phyloP scores from a whole-genome alignment of 2,797 vertebrate genomes.

The Microctenopoma lineatum region DNA sequence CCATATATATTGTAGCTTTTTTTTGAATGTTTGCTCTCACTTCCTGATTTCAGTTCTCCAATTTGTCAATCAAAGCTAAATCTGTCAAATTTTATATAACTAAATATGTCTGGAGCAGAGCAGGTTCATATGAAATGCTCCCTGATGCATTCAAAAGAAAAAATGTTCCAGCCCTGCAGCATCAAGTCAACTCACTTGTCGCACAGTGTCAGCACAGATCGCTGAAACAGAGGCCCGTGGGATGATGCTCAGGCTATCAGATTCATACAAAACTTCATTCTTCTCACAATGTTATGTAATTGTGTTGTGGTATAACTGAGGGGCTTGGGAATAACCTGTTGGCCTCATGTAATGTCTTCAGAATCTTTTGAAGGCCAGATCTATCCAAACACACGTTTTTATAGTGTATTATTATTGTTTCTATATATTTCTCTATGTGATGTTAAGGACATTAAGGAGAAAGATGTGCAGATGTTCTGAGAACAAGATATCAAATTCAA shows the following conservation, averaged over 20 bases:
- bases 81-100: constrained; percentile 14
- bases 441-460: neutral
- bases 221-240: constrained; percentile 16
- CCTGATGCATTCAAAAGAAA: constrained; percentile 3
- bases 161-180: constrained; percentile 21
- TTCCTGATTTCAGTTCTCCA: neutral
- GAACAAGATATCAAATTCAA: neutral
- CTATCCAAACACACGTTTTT: neutral
- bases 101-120: neutral
- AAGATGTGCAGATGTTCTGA: neutral
- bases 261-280: constrained; percentile 28
- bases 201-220: constrained; percentile 32
- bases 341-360: constrained; percentile 18
- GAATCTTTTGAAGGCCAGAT: neutral
- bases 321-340: constrained; percentile 24
- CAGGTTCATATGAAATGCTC: constrained; percentile 2
- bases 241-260: constrained; percentile 16
- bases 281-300: constrained; percentile 30
- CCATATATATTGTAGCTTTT: neutral
- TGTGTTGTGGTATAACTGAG: constrained; percentile 6
- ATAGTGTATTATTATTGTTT: neutral
- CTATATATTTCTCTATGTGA: neutral
- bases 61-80: constrained; percentile 4
- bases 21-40: neutral
- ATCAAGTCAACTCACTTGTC: constrained; percentile 28